Percentiles rank a stretch among this genome's conserved stretches.
Conservation (phyloP, 2,888 invertebrate species). For the Cryptocephalus moraei region DNA sequence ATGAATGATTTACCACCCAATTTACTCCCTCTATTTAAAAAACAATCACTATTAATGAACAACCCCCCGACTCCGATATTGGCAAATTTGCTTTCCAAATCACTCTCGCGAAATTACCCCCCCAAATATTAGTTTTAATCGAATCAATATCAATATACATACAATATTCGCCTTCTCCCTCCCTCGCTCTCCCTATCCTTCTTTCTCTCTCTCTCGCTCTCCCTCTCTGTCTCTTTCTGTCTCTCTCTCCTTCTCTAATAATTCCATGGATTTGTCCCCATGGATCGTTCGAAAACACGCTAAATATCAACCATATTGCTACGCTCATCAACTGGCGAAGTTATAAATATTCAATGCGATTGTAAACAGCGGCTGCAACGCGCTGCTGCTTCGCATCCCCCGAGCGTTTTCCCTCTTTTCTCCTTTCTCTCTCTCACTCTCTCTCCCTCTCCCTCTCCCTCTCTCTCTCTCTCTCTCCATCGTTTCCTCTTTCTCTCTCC, state of each 20-base stretch:
- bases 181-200: not conserved
- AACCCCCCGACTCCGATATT: conserved; percentile 22
- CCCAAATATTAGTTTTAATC: conserved; percentile 41
- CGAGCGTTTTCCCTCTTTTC: conserved; percentile 8
- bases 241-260: too few relatives aligned
- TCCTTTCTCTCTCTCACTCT: not conserved
- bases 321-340: conserved; percentile 41
- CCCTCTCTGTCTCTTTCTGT: not conserved
- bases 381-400: conserved; percentile 18
- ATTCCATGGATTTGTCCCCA: conserved; percentile 21
- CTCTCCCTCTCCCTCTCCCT: not conserved
- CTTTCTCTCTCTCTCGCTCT: not conserved
- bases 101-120: conserved; percentile 39
- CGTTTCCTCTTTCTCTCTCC: too few relatives aligned
- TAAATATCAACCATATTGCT: conserved; percentile 41
- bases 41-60: conserved; percentile 20
- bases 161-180: too few relatives aligned
- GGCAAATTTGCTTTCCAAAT: conserved; percentile 39
- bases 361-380: conserved; percentile 34
- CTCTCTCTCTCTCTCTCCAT: conserved; percentile 1
- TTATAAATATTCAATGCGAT: conserved; percentile 41
- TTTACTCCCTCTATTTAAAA: conserved; percentile 13
- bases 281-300: conserved; percentile 27
- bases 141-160: conserved; percentile 31
- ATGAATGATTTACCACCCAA: too few relatives aligned